Conservation (phyloP, 2,888 invertebrate species). For the Oligia latruncula region DNA sequence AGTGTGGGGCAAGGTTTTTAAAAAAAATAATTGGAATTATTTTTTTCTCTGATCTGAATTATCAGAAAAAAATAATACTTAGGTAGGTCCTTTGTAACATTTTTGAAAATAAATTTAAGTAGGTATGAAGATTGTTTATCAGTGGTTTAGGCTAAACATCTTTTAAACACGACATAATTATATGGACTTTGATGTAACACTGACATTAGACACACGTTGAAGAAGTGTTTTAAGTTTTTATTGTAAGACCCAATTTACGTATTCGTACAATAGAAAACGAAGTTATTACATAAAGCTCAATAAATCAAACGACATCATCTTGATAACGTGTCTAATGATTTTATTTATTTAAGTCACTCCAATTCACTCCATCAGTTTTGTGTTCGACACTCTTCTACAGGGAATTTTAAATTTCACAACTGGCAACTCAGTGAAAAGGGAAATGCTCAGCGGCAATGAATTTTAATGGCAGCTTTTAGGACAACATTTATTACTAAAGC, state of each 20-base stretch:
- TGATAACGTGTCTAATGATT: background rate
- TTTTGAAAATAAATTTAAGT: too few relatives aligned
- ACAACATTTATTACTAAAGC: slow-evolving; percentile 70
- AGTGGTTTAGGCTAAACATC: too few relatives aligned
- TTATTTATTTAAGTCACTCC: background rate
- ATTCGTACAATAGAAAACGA: background rate
- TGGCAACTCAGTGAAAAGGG: slow-evolving; percentile 71
- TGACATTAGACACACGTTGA: too few relatives aligned
- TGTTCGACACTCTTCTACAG: background rate
- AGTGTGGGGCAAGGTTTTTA: too few relatives aligned
- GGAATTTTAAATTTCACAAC: slow-evolving; percentile 31
- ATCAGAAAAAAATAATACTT: background rate
- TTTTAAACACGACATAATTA: too few relatives aligned
- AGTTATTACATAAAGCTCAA: background rate
- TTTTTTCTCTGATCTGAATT: background rate
- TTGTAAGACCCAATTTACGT: too few relatives aligned
- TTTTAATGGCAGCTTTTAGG: slow-evolving; percentile 80
- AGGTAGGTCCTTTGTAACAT: too few relatives aligned
- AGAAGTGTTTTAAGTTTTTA: too few relatives aligned
- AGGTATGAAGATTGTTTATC: too few relatives aligned
- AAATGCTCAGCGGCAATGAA: slow-evolving; percentile 84
- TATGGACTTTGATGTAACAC: too few relatives aligned
- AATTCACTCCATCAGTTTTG: background rate
- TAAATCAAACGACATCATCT: background rate
- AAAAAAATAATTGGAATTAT: too few relatives aligned